Evolutionary conservation across 2,888 invertebrate genomes (phyloP).

Genomic region (Eupithecia subfuscata): DNA sequence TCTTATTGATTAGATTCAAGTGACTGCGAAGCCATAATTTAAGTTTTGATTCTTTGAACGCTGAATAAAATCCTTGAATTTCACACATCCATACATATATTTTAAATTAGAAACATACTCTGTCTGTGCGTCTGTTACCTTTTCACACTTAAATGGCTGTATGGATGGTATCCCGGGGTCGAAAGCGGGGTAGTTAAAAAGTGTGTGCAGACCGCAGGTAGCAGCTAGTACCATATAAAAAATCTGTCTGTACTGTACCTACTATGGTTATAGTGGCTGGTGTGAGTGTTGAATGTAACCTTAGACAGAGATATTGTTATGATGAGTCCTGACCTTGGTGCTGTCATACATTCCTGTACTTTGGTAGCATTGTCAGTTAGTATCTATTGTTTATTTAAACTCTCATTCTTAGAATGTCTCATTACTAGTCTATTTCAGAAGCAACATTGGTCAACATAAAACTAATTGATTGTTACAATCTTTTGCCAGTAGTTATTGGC

Average conservation of each 20-base stretch:
- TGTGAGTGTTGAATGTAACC: slow-evolving; percentile 5
- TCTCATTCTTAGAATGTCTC: not conserved
- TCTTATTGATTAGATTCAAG: not conserved
- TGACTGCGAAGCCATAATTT: not conserved
- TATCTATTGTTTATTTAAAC: slow-evolving; percentile 9
- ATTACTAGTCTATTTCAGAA: not conserved
- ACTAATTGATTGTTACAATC: not conserved
- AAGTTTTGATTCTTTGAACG: not conserved
- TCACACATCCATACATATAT: not conserved
- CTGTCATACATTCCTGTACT: slow-evolving; percentile 11
- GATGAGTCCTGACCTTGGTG: slow-evolving; percentile 3
- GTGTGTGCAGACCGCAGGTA: no score
- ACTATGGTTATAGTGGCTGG: not conserved
- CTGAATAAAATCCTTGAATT: not conserved
- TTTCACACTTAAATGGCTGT: no score
- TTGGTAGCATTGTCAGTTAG: not conserved
- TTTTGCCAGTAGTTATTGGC: not conserved
- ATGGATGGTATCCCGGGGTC: no score
- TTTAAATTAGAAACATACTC: no score
- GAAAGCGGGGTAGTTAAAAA: no score
- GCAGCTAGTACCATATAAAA: not conserved
- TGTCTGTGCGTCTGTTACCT: no score
- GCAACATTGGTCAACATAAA: not conserved
- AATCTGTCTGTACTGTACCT: not conserved
- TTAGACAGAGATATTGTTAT: not conserved